phyloP scores from a whole-genome alignment of 2,888 invertebrate species.

The Opisthograptis luteolata region DNA sequence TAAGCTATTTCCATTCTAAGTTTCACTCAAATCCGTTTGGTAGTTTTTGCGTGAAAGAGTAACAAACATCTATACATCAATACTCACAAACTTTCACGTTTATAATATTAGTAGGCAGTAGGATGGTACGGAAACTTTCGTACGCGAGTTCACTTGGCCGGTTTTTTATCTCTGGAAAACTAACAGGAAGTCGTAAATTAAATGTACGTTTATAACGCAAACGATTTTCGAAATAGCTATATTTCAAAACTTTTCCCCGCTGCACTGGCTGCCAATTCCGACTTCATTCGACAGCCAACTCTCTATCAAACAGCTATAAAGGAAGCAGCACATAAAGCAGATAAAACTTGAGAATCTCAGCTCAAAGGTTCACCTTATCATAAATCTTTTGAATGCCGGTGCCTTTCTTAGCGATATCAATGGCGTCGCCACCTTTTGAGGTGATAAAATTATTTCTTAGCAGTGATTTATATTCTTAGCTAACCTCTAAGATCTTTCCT shows the following conservation, averaged over 20 bases:
- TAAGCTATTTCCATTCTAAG: too few relatives aligned
- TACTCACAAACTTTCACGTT: too few relatives aligned
- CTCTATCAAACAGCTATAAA: conserved; percentile 19
- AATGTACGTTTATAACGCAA: too few relatives aligned
- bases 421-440: conserved; percentile 1
- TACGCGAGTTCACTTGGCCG: too few relatives aligned
- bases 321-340: conserved; percentile 21
- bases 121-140: too few relatives aligned
- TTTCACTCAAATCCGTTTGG: too few relatives aligned
- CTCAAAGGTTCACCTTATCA: conserved; percentile 13
- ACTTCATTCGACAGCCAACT: conserved; percentile 17
- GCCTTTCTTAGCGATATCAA: conserved; percentile 6
- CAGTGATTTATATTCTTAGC: background rate
- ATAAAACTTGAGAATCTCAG: conserved; percentile 20
- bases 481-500: background rate
- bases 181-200: too few relatives aligned
- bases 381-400: conserved; percentile 9
- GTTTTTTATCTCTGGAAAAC: too few relatives aligned
- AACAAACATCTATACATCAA: too few relatives aligned
- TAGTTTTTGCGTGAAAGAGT: too few relatives aligned
- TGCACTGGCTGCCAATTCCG: conserved; percentile 21
- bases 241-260: conserved; percentile 11
- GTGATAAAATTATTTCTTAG: conserved; percentile 4
- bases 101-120: too few relatives aligned
- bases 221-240: conserved; percentile 1